Percentiles rank a stretch among this genome's conserved stretches.
These are phyloP conservation scores for Stomorhina lunata DNA, from an alignment of 2,888 invertebrate genomes.

Conservation along the genomic window DNA sequence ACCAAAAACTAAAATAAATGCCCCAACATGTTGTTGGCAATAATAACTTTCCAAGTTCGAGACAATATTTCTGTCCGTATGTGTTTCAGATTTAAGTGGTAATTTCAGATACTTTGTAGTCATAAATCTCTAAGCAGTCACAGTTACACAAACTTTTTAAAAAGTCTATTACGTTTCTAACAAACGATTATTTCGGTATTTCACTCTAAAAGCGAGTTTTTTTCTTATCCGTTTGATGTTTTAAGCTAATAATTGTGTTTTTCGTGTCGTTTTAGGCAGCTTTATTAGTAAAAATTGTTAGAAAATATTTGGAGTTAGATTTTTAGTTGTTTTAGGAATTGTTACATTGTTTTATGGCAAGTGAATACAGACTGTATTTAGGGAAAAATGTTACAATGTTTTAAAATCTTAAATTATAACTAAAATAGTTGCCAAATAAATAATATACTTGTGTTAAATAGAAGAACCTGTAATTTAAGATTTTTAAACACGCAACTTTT, in stretches of 20 bases:
- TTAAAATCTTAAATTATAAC: too few relatives aligned
- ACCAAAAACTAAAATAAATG: not conserved
- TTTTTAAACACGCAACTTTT: not conserved
- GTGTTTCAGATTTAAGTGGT: constrained; percentile 23
- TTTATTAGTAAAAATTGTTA: not conserved
- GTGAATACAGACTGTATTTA: too few relatives aligned
- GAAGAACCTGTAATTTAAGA: too few relatives aligned
- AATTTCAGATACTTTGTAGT: constrained; percentile 46
- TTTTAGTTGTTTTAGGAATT: too few relatives aligned
- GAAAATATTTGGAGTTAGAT: not conserved
- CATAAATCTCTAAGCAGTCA: constrained; percentile 56
- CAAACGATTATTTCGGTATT: constrained; percentile 31
- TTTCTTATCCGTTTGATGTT: too few relatives aligned
- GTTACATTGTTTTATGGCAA: too few relatives aligned
- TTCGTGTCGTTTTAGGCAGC: constrained; percentile 3
- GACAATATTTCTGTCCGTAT: constrained; percentile 12
- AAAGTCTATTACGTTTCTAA: constrained; percentile 39
- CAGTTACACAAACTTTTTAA: constrained; percentile 10
- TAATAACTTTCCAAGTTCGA: constrained; percentile 6
- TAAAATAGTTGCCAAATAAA: too few relatives aligned
- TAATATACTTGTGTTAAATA: too few relatives aligned
- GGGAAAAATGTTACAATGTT: too few relatives aligned
- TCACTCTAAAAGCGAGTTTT: too few relatives aligned
- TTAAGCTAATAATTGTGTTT: too few relatives aligned
- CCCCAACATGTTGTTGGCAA: not conserved